These are phyloP conservation scores for Mechanitis messenoides DNA, from an alignment of 2,888 invertebrate species.

Conservation along the genomic window DNA sequence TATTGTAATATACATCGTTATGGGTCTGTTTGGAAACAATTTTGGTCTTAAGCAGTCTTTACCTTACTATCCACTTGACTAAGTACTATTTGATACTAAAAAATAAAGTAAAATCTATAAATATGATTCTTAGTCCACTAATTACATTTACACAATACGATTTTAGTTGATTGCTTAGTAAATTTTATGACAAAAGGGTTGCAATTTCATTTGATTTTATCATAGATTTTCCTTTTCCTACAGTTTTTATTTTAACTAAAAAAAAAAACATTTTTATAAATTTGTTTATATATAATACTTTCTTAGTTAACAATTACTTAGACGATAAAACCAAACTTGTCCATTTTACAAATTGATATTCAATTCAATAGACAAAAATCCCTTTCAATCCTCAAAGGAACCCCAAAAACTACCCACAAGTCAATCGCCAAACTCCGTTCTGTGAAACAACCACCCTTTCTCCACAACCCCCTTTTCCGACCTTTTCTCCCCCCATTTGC, in stretches of 20 bases:
- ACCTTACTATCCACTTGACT: no score
- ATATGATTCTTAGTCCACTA: no score
- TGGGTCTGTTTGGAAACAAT: no score
- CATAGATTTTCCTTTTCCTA: no score
- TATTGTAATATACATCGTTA: neutral
- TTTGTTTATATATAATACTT: neutral
- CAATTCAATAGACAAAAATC: slow-evolving; percentile 29
- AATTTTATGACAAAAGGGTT: no score
- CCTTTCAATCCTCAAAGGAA: slow-evolving; percentile 47
- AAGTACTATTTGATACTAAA: no score
- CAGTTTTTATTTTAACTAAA: no score
- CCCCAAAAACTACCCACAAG: slow-evolving; percentile 74
- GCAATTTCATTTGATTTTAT: no score
- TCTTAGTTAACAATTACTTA: neutral
- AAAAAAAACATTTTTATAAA: neutral
- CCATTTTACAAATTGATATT: slow-evolving; percentile 15
- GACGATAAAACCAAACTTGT: slow-evolving; percentile 5
- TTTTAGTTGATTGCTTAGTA: no score
- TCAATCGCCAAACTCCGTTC: slow-evolving; percentile 74
- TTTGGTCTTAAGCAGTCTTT: no score
- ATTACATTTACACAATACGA: no score
- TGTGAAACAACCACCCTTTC: slow-evolving; percentile 48
- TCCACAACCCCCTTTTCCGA: slow-evolving; percentile 34
- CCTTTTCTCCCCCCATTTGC: slow-evolving; percentile 50
- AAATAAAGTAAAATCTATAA: no score